Evolutionary conservation across 2,113 vertebrate species (phyloP).

Genomic region (Sceloporus undulatus): DNA sequence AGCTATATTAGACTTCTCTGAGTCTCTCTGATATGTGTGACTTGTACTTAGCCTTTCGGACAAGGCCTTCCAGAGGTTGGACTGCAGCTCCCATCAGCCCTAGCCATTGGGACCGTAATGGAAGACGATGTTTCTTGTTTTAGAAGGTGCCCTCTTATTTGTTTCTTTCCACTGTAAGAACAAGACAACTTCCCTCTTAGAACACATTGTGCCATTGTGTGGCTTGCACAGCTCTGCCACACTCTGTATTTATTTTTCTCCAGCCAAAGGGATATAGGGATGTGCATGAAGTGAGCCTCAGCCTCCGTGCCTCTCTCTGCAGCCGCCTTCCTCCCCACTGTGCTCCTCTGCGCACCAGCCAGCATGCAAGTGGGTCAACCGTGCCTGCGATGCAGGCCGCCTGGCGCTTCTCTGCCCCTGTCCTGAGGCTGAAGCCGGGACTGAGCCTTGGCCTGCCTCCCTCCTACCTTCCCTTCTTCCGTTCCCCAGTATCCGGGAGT

Average conservation of each 20-base stretch:
- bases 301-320: not conserved
- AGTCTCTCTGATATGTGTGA: no score
- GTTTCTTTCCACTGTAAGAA: not conserved
- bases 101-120: no score
- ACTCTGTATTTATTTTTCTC: not conserved
- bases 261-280: not conserved
- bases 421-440: constrained; percentile 8
- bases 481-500: not conserved
- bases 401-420: not conserved
- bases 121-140: no score
- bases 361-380: not conserved
- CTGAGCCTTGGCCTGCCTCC: not conserved
- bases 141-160: no score
- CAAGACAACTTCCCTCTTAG: no score
- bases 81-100: not conserved
- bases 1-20: no score
- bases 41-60: no score
- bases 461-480: no score
- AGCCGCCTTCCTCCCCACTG: not conserved
- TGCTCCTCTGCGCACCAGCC: not conserved
- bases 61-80: not conserved
- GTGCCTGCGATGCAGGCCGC: not conserved
- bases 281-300: not conserved
- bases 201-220: no score
- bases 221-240: no score